Percentiles rank a stretch among this genome's conserved stretches.
phyloP scores from a whole-genome alignment of 2,797 vertebrate species.

The Acanthurus lineatus region DNA sequence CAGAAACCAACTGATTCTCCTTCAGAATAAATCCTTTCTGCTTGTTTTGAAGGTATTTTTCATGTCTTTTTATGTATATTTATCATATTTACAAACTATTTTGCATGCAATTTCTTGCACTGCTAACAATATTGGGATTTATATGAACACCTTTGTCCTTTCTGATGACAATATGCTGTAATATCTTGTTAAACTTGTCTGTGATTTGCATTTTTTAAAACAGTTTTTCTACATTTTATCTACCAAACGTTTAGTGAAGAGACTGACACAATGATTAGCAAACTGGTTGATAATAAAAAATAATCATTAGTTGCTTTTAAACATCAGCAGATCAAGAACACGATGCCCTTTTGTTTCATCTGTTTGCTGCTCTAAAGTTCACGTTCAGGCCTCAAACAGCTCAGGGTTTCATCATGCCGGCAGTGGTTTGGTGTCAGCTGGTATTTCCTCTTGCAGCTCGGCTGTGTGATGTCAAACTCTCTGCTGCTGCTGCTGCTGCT shows the following conservation, averaged over 20 bases:
- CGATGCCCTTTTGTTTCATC: background rate
- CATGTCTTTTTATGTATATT: no score
- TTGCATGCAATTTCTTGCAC: no score
- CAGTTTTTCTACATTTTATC: background rate
- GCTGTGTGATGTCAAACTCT: background rate
- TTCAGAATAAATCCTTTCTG: no score
- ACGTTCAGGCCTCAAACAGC: background rate
- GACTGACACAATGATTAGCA: background rate
- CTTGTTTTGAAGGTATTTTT: no score
- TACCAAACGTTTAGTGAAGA: background rate
- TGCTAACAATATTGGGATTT: no score
- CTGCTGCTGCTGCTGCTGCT: conserved; percentile 4
- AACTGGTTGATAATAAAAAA: background rate
- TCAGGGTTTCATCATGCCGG: conserved; percentile 5
- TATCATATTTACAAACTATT: no score
- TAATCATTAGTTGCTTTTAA: background rate
- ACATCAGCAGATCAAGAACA: background rate
- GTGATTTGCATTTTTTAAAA: no score
- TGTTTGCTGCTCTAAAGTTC: background rate
- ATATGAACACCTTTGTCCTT: no score
- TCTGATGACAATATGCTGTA: no score
- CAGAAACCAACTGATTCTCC: no score
- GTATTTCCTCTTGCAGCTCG: conserved; percentile 30
- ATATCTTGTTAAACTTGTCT: no score
- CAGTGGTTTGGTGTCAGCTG: conserved; percentile 34